These are phyloP conservation scores for Limanda limanda DNA, from an alignment of 2,113 vertebrate species.

Conservation along the genomic window DNA sequence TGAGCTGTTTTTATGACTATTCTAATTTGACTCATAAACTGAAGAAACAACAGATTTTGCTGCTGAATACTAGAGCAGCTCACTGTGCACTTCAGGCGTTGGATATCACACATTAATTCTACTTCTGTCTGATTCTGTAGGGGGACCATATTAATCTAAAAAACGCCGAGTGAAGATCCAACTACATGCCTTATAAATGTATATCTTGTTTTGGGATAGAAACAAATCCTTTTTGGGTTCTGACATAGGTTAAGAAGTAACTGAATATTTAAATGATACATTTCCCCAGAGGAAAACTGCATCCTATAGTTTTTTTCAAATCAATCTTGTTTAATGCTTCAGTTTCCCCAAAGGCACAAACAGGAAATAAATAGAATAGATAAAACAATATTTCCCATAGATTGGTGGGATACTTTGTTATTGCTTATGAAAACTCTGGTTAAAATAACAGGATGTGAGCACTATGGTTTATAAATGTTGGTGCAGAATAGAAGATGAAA, in stretches of 20 bases:
- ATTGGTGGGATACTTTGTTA: slow-evolving; percentile 12
- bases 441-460: slow-evolving; percentile 15
- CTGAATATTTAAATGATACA: slow-evolving; percentile 17
- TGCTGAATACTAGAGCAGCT: slow-evolving; percentile 1
- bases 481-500: neutral
- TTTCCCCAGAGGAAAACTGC: neutral
- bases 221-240: slow-evolving; percentile 7
- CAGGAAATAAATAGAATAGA: slow-evolving; percentile 12
- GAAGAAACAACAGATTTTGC: slow-evolving; percentile 5
- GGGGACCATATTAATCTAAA: no score
- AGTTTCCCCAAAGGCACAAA: slow-evolving; percentile 2
- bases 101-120: neutral
- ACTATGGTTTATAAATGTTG: neutral
- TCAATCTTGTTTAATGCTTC: neutral
- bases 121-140: no score
- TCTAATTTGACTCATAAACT: neutral
- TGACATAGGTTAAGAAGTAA: neutral
- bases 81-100: slow-evolving; percentile 8
- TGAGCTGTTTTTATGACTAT: neutral
- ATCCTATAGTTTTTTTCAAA: neutral
- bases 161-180: neutral
- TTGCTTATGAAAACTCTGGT: slow-evolving; percentile 12
- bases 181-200: slow-evolving; percentile 2
- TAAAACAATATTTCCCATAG: slow-evolving; percentile 19
- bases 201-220: neutral